Percentiles rank a stretch among this genome's conserved stretches.
Conservation (phyloP, 2,888 invertebrate species). For the Parnassius glacialis region DNA sequence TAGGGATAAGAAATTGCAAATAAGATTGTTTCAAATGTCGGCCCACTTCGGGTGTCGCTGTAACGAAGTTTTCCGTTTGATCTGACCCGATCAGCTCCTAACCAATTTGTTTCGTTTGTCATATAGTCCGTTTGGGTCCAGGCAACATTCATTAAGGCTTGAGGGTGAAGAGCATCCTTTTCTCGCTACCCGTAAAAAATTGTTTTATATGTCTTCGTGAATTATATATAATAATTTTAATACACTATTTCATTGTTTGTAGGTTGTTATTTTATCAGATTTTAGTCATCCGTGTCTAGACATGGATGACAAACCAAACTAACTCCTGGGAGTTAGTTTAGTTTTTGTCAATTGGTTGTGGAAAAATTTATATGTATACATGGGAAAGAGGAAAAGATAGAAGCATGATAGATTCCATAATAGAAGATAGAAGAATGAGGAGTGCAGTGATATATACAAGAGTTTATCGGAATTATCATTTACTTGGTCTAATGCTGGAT, state of each 20-base stretch:
- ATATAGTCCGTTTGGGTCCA: not conserved
- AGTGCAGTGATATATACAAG: no score
- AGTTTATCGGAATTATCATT: no score
- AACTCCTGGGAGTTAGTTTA: no score
- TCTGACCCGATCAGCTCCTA: slow-evolving; percentile 11
- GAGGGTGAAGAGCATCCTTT: slow-evolving; percentile 7
- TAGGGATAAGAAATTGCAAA: slow-evolving; percentile 51
- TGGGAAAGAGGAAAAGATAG: no score
- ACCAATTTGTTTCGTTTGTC: slow-evolving; percentile 21
- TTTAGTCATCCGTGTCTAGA: no score
- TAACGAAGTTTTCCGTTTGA: slow-evolving; percentile 39
- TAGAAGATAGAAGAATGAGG: no score
- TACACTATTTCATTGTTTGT: not conserved
- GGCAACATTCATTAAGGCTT: slow-evolving; percentile 15
- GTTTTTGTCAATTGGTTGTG: no score
- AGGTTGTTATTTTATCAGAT: not conserved
- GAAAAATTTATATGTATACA: no score
- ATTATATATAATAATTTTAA: not conserved
- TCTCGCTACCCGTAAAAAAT: slow-evolving; percentile 1
- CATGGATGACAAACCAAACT: no score
- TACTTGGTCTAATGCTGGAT: no score
- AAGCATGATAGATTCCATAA: no score
- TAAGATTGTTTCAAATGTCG: slow-evolving; percentile 51
- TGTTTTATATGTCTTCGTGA: not conserved
- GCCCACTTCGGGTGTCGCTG: slow-evolving; percentile 29